A percentile compares a stretch with the other conserved stretches of the same genome.
Evolutionary conservation across 2,797 vertebrate genomes (phyloP).

Genomic region (Hybognathus amarus): DNA sequence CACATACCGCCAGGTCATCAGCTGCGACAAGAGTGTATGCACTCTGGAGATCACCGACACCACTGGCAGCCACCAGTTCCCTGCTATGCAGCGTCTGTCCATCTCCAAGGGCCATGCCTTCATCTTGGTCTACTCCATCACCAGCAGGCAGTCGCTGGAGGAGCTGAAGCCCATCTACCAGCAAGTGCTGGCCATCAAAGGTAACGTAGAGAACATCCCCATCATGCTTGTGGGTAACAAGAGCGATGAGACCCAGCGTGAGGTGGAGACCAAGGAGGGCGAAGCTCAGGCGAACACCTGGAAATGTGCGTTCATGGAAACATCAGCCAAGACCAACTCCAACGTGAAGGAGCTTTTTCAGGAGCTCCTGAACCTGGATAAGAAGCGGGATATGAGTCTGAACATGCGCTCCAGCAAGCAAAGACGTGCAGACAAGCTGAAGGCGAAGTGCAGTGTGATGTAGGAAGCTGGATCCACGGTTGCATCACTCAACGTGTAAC

Average conservation of each 20-base stretch:
- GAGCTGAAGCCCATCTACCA: constrained; percentile 87
- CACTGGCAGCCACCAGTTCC: constrained; percentile 89
- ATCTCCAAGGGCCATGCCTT: constrained; percentile 90
- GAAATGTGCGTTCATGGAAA: constrained; percentile 92
- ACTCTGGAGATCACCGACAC: constrained; percentile 90
- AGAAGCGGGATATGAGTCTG: constrained; percentile 85
- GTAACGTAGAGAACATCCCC: constrained; percentile 85
- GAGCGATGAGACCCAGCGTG: constrained; percentile 86
- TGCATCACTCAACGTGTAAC: constrained; percentile 22
- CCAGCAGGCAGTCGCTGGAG: constrained; percentile 87
- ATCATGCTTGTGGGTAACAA: constrained; percentile 91
- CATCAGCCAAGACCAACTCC: constrained; percentile 91
- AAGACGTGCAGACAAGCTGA: constrained; percentile 86
- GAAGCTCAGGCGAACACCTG: constrained; percentile 86
- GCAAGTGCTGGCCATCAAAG: constrained; percentile 88
- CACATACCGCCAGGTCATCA: constrained; percentile 90
- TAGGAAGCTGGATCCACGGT: constrained; percentile 63
- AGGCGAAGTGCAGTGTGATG: constrained; percentile 88
- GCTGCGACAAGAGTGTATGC: constrained; percentile 89
- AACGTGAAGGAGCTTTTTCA: constrained; percentile 91
- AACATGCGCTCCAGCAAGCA: constrained; percentile 85
- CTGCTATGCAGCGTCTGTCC: constrained; percentile 88
- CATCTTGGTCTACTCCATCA: constrained; percentile 87
- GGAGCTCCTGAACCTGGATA: constrained; percentile 88
- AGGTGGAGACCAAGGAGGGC: constrained; percentile 84